These are phyloP conservation scores for Sphaerodactylus townsendi DNA, from an alignment of 2,113 vertebrate species.

Conservation along the genomic window DNA sequence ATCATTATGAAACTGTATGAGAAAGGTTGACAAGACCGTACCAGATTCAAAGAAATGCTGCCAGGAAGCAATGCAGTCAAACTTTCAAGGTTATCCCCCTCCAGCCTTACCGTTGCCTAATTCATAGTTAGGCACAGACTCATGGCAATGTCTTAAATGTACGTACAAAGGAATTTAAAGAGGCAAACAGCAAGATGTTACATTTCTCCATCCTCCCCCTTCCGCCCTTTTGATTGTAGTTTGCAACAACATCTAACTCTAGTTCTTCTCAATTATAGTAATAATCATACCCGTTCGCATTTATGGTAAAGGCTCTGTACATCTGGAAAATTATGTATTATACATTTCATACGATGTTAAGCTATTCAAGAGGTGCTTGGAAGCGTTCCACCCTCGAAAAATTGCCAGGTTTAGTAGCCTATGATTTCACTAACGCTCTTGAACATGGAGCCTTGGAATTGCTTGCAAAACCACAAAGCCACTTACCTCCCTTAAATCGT, in stretches of 20 bases:
- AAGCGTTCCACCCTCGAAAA: not conserved
- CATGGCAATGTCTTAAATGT: no score
- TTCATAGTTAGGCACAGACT: not conserved
- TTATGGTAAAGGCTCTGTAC: not conserved
- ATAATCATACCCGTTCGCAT: not conserved
- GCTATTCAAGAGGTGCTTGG: not conserved
- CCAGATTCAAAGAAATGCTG: no score
- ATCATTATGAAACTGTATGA: no score
- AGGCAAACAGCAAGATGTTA: not conserved
- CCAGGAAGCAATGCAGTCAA: not conserved
- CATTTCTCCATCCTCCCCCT: not conserved
- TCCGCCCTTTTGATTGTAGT: not conserved
- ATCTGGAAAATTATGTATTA: not conserved
- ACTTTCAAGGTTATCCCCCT: not conserved
- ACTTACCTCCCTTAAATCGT: conserved; percentile 87
- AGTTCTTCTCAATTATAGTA: not conserved
- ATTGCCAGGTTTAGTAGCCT: fast-evolving
- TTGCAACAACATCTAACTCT: not conserved
- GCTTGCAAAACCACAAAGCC: not conserved
- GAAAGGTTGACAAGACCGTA: no score
- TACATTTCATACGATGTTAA: not conserved
- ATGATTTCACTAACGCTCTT: not conserved
- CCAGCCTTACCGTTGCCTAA: not conserved
- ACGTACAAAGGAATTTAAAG: not conserved
- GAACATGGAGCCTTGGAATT: not conserved